These are phyloP conservation scores for Drosophila cognata DNA, from an alignment of 2,888 invertebrate genomes.

Conservation along the genomic window DNA sequence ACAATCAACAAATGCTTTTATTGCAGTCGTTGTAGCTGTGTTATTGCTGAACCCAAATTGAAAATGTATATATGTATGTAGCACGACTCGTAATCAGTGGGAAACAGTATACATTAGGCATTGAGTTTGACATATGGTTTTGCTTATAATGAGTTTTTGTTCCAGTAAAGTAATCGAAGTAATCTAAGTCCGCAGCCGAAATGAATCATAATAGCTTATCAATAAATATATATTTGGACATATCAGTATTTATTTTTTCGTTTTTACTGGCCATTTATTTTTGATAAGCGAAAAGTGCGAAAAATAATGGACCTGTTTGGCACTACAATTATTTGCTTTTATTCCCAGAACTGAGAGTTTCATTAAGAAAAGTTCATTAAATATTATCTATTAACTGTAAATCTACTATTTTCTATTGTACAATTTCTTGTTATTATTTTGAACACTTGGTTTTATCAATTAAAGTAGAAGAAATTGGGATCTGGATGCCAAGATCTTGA, in stretches of 20 bases:
- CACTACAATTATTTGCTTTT: not conserved
- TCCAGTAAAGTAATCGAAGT: conserved; percentile 22
- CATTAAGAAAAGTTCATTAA: not conserved
- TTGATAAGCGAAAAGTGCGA: not conserved
- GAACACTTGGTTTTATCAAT: not conserved
- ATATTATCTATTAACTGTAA: not conserved
- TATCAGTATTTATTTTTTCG: conserved; percentile 13
- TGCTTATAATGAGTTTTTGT: conserved; percentile 5
- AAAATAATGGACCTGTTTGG: not conserved
- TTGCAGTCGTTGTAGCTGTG: not conserved
- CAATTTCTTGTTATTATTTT: not conserved
- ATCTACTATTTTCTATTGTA: not conserved
- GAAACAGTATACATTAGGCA: conserved; percentile 12
- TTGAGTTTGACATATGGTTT: conserved; percentile 27
- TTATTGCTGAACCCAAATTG: conserved; percentile 1
- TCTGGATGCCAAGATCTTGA: conserved; percentile 58
- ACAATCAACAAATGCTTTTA: not conserved
- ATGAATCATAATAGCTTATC: conserved; percentile 13
- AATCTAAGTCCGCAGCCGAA: not conserved
- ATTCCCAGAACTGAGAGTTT: not conserved
- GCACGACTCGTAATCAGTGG: conserved; percentile 21
- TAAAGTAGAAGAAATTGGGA: not conserved
- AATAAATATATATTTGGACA: not conserved
- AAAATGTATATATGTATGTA: not conserved
- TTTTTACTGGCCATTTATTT: not conserved